Evolutionary conservation across 2,113 vertebrate genomes (phyloP), one percentile per base, ranked within the genome.

Genomic region (Noturus placidus): DNA sequence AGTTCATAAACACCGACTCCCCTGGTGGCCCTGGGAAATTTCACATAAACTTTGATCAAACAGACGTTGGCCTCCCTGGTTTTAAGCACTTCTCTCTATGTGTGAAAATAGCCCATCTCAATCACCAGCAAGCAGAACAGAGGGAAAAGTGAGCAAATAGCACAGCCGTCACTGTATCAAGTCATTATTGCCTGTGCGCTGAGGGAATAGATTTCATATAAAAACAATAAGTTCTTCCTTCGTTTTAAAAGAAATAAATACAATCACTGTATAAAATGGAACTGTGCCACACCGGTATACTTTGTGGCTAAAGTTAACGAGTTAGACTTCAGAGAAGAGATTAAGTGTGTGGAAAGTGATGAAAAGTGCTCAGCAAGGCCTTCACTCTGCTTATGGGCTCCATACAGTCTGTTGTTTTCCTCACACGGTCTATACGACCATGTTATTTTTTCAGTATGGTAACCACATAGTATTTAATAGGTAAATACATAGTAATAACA

Each of bases 41-140:
- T 97, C 93, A 92, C 94, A 94, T 99, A 99, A 99, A 97, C 97
- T 97, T 95, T 97, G 96, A 96, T 97, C 97, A 99, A 99, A 98
- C 97, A 96, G 92, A 94, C 93, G 93, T 95, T 94, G 93, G 95
- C 95, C 95, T 94, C 94, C 74, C 91, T 88, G 94, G 93, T 95
- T 95, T 94, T 94, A 93, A 88, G 92, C 92, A 89, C 91, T 93
- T 93, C 90, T 93, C 93, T 91, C 91, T 91, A 92, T 87, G 90
- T 92, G 89, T 92, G 92, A 91, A 95, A 95, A 95, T 94, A 94
- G 94, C 94, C 92, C 89, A 90, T 88, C 94, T 95, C 95, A 94
- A 95, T 96, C 95, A 95, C 93, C 90, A 92, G 93, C 92, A 93
- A 93, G 93, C 94, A 94, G 93, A 96, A 96, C 93, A 95, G 86